These are phyloP conservation scores for Cryptus armator DNA, from an alignment of 2,888 invertebrate species.

Conservation along the genomic window DNA sequence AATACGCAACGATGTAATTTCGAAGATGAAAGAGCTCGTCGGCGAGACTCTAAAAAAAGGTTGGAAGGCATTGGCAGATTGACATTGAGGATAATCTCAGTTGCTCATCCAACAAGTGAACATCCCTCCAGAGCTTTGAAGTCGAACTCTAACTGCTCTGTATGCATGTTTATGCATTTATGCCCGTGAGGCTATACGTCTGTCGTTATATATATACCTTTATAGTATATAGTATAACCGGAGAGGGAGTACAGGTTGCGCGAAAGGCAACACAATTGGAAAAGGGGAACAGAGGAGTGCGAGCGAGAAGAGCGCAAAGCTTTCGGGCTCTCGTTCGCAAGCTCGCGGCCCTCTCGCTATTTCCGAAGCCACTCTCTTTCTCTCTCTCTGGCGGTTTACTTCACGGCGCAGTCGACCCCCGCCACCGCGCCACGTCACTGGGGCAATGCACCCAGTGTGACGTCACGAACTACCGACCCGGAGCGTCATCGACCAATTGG, in stretches of 20 bases:
- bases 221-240: not conserved
- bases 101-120: slow-evolving; percentile 68
- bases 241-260: slow-evolving; percentile 33
- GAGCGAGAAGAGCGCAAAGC: slow-evolving; percentile 56
- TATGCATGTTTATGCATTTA: slow-evolving; percentile 63
- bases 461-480: slow-evolving; percentile 79
- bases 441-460: slow-evolving; percentile 82
- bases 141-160: slow-evolving; percentile 41
- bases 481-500: slow-evolving; percentile 84
- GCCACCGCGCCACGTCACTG: slow-evolving; percentile 80
- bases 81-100: slow-evolving; percentile 62
- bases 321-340: slow-evolving; percentile 59
- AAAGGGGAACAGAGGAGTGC: slow-evolving; percentile 62
- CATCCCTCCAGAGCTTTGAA: slow-evolving; percentile 55
- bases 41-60: slow-evolving; percentile 1
- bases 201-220: not conserved
- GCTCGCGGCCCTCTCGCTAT: slow-evolving; percentile 69
- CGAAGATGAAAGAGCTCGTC: not conserved
- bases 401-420: slow-evolving; percentile 68
- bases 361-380: slow-evolving; percentile 54
- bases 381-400: slow-evolving; percentile 52
- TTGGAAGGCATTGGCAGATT: slow-evolving; percentile 25
- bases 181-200: slow-evolving; percentile 32
- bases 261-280: slow-evolving; percentile 60
- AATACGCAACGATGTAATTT: not conserved